Percentiles rank a stretch among this genome's conserved stretches.
Conservation (phyloP, 2,797 vertebrate genomes). For the Philypnodon macrostomus region DNA sequence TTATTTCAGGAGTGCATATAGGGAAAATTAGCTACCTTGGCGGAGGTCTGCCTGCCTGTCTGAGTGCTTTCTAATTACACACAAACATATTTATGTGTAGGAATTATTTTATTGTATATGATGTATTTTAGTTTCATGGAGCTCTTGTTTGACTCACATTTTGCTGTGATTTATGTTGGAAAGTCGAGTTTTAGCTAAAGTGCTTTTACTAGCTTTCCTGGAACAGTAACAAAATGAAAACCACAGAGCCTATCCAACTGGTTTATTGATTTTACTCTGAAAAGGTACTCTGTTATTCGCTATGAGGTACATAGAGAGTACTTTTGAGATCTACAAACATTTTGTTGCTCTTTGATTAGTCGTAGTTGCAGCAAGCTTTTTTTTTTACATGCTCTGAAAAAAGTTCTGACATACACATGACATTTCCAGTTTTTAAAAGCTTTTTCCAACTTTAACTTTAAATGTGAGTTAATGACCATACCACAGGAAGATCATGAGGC, state of each 20-base stretch:
- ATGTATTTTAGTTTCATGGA: constrained; percentile 4
- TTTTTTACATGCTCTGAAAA: constrained; percentile 12
- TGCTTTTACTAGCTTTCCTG: no score
- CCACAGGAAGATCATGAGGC: not conserved
- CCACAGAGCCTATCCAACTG: constrained; percentile 3
- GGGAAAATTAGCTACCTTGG: no score
- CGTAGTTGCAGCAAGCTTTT: constrained; percentile 3
- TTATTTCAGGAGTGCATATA: no score
- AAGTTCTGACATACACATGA: no score
- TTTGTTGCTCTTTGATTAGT: constrained; percentile 21
- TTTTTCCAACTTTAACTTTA: constrained; percentile 4
- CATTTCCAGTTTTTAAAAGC: not conserved
- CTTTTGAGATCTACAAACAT: not conserved
- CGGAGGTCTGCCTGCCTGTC: no score
- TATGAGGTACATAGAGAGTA: constrained; percentile 12
- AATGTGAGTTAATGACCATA: constrained; percentile 9
- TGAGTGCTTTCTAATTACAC: no score
- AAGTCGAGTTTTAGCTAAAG: constrained; percentile 3
- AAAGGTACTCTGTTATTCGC: constrained; percentile 6
- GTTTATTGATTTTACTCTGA: constrained; percentile 8
- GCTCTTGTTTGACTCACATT: not conserved
- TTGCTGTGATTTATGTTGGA: constrained; percentile 7
- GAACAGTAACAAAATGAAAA: constrained; percentile 3
- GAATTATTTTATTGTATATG: constrained; percentile 5
- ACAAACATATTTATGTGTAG: constrained; percentile 5